Conservation (phyloP, 2,888 invertebrate genomes). For the Drosophila phalerata region DNA sequence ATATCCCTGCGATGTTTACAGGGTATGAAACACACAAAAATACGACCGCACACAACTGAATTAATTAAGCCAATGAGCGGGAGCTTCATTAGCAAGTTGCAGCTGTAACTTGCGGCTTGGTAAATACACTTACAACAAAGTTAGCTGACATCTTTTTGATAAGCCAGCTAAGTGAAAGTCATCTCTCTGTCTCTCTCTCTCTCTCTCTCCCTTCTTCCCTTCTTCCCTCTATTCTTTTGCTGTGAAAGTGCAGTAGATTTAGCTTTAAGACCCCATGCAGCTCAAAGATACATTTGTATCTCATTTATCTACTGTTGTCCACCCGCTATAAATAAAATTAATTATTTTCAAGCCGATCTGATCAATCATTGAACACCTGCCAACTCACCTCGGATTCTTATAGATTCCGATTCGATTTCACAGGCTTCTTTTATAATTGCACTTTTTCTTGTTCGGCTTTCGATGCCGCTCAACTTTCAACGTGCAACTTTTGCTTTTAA, state of each 20-base stretch:
- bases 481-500: constrained; percentile 52
- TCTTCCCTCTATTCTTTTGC: constrained; percentile 22
- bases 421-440: constrained; percentile 16
- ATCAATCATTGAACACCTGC: constrained; percentile 16
- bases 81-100: constrained; percentile 61
- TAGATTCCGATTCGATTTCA: constrained; percentile 51
- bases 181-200: no score
- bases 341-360: constrained; percentile 50
- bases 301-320: not conserved
- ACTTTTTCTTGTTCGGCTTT: constrained; percentile 16
- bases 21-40: constrained; percentile 16
- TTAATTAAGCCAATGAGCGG: constrained; percentile 69
- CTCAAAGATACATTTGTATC: constrained; percentile 33
- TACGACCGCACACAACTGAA: constrained; percentile 40
- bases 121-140: constrained; percentile 49
- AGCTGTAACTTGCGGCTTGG: constrained; percentile 28
- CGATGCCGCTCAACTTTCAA: constrained; percentile 11
- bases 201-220: not conserved
- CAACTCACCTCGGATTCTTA: constrained; percentile 16
- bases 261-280: constrained; percentile 10
- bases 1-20: not conserved
- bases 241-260: constrained; percentile 23
- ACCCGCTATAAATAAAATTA: constrained; percentile 32
- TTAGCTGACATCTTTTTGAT: constrained; percentile 28
- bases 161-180: constrained; percentile 41